Base-by-base conservation (phyloP, 2,888 invertebrate species). In the Drosophila sordidula region DNA sequence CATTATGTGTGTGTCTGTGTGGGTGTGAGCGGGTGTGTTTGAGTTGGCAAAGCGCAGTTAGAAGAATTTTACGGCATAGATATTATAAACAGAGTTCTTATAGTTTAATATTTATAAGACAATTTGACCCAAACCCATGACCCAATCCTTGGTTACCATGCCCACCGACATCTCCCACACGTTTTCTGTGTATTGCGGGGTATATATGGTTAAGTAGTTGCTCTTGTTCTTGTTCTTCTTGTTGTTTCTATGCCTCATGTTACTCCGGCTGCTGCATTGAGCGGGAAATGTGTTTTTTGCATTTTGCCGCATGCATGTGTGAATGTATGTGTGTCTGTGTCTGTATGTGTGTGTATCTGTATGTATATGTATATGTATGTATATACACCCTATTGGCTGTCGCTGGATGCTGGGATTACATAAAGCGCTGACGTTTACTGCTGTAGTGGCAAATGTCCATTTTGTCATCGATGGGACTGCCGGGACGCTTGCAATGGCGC, bases 371-470 rank as follows among this genome's bases (percentile, higher is more conserved):
- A 6, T 56, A 45, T 49, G 41, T 39, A 11, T 54, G 12, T 42
- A 29, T 57, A 12, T 32, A 22, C 36, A 59, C 52, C 25, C 51
- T 46, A 25, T 45, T 55, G 41, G 22, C 32, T 54, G 39, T 22
- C 29, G 34, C 34, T 47, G 29, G 2, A 45, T 39, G 25, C 36
- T 12, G 36, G 56, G 41, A 55, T 84, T 94, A 95, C 94, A 95
- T 95, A 90, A 95, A 95, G 89, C 95, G 94, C 90, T 95, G 94
- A 89, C 95, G 94, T 92, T 96, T 96, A 91, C 88, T 91, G 64
- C 94, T 94, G 91, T 95, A 95, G 86, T 95, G 95, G 70, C 95
- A 96, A 80, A 95, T 95, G 90, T 95, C 96, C 95, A 96, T 96
- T 90, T 94, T 95, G 78, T 95, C 95, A 91, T 96, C 95, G 70